Percentiles rank a stretch among this genome's conserved stretches.
These are phyloP conservation scores for Chaetura pelagica DNA, from an alignment of 2,113 vertebrate genomes.

Conservation along the genomic window DNA sequence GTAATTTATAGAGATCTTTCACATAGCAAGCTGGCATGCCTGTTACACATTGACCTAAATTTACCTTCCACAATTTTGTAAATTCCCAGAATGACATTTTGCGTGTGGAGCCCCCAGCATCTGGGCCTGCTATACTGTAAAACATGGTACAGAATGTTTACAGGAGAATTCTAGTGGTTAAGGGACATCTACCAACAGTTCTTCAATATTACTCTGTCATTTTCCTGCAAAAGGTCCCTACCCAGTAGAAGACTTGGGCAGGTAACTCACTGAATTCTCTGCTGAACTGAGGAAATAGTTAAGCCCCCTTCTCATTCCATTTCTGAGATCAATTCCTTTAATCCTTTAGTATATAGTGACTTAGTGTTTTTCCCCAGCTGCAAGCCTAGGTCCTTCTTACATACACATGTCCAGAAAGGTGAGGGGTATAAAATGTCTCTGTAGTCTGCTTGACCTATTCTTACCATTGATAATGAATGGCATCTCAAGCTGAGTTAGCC, in stretches of 20 bases:
- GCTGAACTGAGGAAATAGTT: neutral
- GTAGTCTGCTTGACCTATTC: neutral
- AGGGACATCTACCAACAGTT: neutral
- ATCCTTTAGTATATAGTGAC: neutral
- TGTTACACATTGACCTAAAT: conserved; percentile 30
- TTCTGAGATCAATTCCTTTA: neutral
- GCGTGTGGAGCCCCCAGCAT: neutral
- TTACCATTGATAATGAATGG: neutral
- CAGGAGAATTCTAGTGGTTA: neutral
- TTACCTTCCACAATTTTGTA: neutral
- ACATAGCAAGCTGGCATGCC: conserved; percentile 6
- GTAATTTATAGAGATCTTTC: conserved; percentile 35
- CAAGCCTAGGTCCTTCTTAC: neutral
- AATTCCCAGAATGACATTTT: neutral
- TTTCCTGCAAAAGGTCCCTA: neutral
- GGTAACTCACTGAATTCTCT: neutral
- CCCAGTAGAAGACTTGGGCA: fast-evolving
- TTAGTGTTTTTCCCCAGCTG: neutral
- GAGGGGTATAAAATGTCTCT: neutral
- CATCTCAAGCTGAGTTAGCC: neutral
- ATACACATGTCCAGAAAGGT: neutral
- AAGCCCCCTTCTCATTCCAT: neutral
- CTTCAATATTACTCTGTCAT: neutral
- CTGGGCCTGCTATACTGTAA: neutral
- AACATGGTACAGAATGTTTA: neutral